phyloP scores from a whole-genome alignment of 2,113 vertebrate genomes.

The Argyrosomus japonicus region DNA sequence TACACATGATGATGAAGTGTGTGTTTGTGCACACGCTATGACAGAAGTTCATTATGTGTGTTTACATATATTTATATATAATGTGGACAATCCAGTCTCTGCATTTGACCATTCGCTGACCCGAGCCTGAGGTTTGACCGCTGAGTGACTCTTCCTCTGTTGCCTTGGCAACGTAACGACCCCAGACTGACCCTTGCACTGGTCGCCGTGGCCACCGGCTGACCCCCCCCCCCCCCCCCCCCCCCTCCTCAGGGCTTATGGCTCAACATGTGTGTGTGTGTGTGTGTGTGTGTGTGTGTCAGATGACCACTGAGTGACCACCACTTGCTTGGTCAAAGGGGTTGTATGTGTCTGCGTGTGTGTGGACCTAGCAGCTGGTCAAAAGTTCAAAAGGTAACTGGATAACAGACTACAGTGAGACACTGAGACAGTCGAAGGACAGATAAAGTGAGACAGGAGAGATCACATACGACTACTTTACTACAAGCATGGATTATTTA shows the following conservation, averaged over 20 bases:
- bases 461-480: neutral
- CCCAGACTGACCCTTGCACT: slow-evolving; percentile 58
- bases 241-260: slow-evolving; percentile 20
- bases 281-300: slow-evolving; percentile 39
- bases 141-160: slow-evolving; percentile 53
- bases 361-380: slow-evolving; percentile 23
- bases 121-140: slow-evolving; percentile 40
- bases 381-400: slow-evolving; percentile 48
- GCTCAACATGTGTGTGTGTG: slow-evolving; percentile 14
- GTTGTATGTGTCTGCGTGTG: slow-evolving; percentile 17
- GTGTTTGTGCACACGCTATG: too few species aligned
- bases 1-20: too few species aligned
- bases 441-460: slow-evolving; percentile 13
- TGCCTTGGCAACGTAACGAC: slow-evolving; percentile 37
- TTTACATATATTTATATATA: too few species aligned
- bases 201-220: slow-evolving; percentile 39
- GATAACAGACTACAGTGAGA: slow-evolving; percentile 2
- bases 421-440: neutral
- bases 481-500: neutral
- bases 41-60: neutral
- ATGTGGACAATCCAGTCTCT: slow-evolving; percentile 5
- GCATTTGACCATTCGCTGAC: slow-evolving; percentile 67
- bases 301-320: slow-evolving; percentile 43
- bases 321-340: slow-evolving; percentile 18
- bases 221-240: slow-evolving; percentile 36